Conservation (phyloP, 30 jellyfish, hydroid and myxozoan species). For the Clytia hemisphaerica region DNA sequence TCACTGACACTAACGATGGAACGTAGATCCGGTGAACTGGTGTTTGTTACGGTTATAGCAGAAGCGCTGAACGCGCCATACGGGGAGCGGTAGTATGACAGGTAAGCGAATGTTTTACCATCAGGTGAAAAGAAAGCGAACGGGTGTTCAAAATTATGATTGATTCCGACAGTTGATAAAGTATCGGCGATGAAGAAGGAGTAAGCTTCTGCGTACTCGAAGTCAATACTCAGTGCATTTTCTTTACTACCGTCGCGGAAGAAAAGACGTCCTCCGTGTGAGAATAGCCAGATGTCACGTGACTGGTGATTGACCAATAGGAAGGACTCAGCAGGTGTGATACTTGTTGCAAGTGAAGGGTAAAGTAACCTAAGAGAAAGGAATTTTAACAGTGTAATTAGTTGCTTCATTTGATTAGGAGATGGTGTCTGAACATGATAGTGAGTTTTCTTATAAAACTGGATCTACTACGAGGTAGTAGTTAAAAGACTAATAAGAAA, state of each 20-base stretch:
- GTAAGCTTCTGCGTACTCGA: constrained; percentile 83
- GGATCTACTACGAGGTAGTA: too few relatives aligned
- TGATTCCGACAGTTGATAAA: constrained; percentile 87
- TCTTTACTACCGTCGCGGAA: constrained; percentile 92
- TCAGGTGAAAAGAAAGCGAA: constrained; percentile 95
- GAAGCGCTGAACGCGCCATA: constrained; percentile 99
- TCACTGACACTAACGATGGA: constrained; percentile 91
- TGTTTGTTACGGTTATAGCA: constrained; percentile 87
- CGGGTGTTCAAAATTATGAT: constrained; percentile 97
- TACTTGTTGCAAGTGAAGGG: constrained; percentile 98
- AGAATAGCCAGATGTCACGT: constrained; percentile 88
- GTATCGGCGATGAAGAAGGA: constrained; percentile 96
- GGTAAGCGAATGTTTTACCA: constrained; percentile 73
- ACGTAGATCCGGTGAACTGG: constrained; percentile 69
- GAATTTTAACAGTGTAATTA: too few relatives aligned
- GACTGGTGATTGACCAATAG: constrained; percentile 87
- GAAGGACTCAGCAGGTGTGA: constrained; percentile 98
- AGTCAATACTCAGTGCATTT: constrained; percentile 85
- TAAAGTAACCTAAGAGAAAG: constrained; percentile 45
- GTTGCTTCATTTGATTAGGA: too few relatives aligned
- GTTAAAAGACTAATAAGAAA: too few relatives aligned
- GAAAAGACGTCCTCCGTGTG: constrained; percentile 97
- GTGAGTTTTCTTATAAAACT: too few relatives aligned
- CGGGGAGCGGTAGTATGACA: constrained; percentile 90
- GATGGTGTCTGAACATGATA: too few relatives aligned